Evolutionary conservation across 1,140 invertebrate species (phyloP).

Genomic region (Drosophila gunungcola): DNA sequence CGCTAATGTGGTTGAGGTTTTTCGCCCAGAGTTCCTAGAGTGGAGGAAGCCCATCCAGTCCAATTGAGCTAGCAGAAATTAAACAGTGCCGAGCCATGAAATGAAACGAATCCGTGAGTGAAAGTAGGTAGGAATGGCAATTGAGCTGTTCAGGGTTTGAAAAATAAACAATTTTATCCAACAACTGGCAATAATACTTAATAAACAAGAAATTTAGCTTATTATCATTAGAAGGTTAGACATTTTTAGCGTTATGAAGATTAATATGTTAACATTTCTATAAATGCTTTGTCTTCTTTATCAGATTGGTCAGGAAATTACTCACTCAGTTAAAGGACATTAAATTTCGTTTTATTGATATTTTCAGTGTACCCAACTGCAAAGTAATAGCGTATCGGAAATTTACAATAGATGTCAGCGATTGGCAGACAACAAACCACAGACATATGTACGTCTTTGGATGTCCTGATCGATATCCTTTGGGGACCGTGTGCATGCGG

Average conservation of each 20-base stretch:
- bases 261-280: too few species aligned
- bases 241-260: too few species aligned
- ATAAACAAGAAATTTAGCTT: too few species aligned
- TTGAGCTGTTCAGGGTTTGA: not conserved
- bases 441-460: constrained; percentile 12
- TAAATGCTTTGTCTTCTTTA: too few species aligned
- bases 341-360: not conserved
- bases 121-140: not conserved
- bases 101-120: constrained; percentile 12
- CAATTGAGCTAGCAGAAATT: constrained; percentile 23
- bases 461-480: constrained; percentile 35
- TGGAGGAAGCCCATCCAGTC: not conserved
- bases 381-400: not conserved
- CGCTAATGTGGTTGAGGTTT: constrained; percentile 37
- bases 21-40: not conserved
- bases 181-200: too few species aligned
- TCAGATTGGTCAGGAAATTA: too few species aligned
- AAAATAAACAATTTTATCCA: not conserved
- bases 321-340: not conserved
- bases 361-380: not conserved
- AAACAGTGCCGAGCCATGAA: constrained; percentile 25
- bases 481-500: constrained; percentile 4
- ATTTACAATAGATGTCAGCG: not conserved
- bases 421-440: constrained; percentile 11
- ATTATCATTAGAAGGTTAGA: too few species aligned